phyloP scores from a whole-genome alignment of 2,797 vertebrate species.

The Brotogeris chrysoptera region DNA sequence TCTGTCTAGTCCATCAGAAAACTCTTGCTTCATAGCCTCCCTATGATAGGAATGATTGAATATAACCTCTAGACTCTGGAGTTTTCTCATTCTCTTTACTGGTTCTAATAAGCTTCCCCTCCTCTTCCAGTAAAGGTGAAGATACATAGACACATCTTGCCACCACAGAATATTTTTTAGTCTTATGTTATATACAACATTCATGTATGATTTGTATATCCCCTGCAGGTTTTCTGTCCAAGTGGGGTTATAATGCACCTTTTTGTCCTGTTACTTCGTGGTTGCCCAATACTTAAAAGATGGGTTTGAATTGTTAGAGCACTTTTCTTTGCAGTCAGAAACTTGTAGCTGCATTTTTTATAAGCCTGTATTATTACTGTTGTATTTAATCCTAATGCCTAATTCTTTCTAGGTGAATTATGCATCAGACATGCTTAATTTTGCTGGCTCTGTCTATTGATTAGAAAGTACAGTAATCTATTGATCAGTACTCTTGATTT shows the following conservation, averaged over 20 bases:
- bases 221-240: background rate
- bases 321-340: background rate
- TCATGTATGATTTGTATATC: background rate
- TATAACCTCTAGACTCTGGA: background rate
- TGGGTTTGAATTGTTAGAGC: background rate
- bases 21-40: background rate
- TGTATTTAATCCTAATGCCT: background rate
- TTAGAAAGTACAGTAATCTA: background rate
- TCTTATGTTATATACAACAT: background rate
- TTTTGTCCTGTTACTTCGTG: background rate
- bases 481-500: slow-evolving; percentile 4
- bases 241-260: background rate
- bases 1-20: background rate
- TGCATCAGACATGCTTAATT: background rate
- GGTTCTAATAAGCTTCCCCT: background rate
- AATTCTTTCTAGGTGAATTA: background rate
- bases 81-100: background rate
- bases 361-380: background rate
- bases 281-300: background rate
- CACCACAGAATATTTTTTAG: background rate
- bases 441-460: background rate
- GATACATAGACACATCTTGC: background rate
- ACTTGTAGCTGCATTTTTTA: background rate
- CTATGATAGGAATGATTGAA: background rate
- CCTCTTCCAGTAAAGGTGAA: background rate